Evolutionary conservation across 2,113 vertebrate genomes (phyloP).

Genomic region (Litocranius walleri): DNA sequence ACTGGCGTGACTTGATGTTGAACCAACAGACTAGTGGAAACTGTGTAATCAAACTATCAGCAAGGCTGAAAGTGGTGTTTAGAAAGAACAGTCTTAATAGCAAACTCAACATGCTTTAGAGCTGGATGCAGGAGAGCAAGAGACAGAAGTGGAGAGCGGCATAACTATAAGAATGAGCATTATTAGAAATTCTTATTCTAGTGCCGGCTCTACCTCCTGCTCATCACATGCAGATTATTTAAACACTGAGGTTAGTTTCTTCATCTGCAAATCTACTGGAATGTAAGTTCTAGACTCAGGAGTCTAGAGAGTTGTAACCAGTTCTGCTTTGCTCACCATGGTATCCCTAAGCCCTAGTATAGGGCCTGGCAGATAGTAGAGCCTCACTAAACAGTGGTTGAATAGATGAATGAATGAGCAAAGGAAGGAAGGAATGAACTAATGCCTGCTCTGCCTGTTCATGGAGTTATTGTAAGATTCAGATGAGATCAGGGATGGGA

Average conservation of each 20-base stretch:
- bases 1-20: background rate
- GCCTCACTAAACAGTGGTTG: background rate
- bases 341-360: background rate
- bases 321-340: background rate
- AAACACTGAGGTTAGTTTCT: background rate
- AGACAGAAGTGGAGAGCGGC: background rate
- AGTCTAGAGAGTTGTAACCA: background rate
- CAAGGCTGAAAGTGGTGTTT: background rate
- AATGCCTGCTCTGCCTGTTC: background rate
- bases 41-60: background rate
- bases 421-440: background rate
- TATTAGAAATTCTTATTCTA: background rate
- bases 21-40: background rate
- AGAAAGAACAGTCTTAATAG: background rate
- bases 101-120: background rate
- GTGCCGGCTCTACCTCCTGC: background rate
- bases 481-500: background rate
- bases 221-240: background rate
- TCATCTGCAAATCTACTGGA: background rate
- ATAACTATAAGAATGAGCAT: background rate
- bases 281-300: background rate
- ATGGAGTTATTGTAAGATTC: slow-evolving; percentile 8
- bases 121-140: background rate
- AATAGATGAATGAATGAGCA: background rate
- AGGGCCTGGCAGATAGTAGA: background rate